phyloP scores from a whole-genome alignment of 2,113 vertebrate species.

The Aegotheles bennettii region DNA sequence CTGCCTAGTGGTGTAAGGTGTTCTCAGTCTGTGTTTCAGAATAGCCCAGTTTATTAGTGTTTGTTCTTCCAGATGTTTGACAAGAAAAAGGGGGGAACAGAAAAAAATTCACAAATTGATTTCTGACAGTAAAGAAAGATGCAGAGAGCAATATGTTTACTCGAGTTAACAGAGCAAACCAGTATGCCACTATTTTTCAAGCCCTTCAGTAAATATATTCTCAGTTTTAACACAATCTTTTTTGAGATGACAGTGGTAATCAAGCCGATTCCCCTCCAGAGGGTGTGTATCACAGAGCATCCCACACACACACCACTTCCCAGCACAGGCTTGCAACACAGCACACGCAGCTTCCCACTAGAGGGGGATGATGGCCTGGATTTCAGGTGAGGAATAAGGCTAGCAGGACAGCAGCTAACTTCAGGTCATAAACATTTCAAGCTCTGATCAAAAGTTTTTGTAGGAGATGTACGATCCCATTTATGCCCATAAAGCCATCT shows the following conservation, averaged over 20 bases:
- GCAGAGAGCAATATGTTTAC: background rate
- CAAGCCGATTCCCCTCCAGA: background rate
- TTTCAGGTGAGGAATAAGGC: background rate
- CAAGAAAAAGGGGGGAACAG: background rate
- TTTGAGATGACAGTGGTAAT: background rate
- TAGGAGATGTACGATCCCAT: background rate
- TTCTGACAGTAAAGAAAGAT: background rate
- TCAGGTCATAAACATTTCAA: background rate
- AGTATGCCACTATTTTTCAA: background rate
- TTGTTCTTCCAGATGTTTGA: background rate
- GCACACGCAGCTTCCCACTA: background rate
- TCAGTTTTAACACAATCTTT: background rate
- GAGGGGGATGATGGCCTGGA: slow-evolving; percentile 19
- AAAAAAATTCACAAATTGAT: background rate
- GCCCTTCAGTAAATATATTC: background rate
- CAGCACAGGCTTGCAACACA: background rate
- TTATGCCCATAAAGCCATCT: background rate
- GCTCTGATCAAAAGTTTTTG: background rate
- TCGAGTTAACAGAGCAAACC: background rate
- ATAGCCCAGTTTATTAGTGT: background rate
- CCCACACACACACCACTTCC: fast-evolving
- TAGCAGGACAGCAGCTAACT: background rate
- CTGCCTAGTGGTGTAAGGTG: background rate
- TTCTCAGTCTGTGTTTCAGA: background rate
- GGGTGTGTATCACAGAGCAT: background rate